A percentile compares a stretch with the other conserved stretches of the same genome.
phyloP scores from a whole-genome alignment of 2,888 invertebrate genomes.

The Synergus gifuensis region DNA sequence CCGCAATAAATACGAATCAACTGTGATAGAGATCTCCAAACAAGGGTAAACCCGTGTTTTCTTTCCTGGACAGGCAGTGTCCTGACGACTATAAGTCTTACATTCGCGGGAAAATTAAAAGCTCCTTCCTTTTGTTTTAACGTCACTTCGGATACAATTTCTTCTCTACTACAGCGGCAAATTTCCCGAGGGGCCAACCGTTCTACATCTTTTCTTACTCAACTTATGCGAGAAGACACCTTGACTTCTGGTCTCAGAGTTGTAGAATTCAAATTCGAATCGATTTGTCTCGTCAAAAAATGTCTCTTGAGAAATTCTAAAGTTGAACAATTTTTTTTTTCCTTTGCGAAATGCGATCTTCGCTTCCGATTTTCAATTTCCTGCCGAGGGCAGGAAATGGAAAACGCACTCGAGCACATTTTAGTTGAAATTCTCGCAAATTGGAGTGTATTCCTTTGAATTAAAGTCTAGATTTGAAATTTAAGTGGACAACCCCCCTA shows the following conservation, averaged over 20 bases:
- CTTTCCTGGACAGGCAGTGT: conserved; percentile 6
- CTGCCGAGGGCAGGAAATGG: not conserved
- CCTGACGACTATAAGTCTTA: conserved; percentile 53
- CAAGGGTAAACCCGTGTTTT: conserved; percentile 41
- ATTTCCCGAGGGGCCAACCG: conserved; percentile 65
- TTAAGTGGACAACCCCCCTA: too few species aligned
- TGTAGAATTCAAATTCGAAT: not conserved
- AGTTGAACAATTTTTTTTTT: not conserved
- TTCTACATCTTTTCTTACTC: not conserved
- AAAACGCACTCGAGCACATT: conserved; percentile 6
- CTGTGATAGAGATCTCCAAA: conserved; percentile 35
- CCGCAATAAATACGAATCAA: conserved; percentile 63
- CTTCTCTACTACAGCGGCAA: conserved; percentile 59
- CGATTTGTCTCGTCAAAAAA: too few species aligned
- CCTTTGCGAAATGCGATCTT: not conserved
- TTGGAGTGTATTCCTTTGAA: not conserved
- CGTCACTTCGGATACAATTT: conserved; percentile 32
- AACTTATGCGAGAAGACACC: not conserved
- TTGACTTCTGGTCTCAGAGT: not conserved
- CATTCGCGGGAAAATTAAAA: conserved; percentile 60
- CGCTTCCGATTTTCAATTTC: conserved; percentile 17
- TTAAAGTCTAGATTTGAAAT: too few species aligned
- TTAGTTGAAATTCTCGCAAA: not conserved
- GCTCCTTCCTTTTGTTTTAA: conserved; percentile 18
- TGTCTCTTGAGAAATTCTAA: too few species aligned